A percentile compares a stretch with the other conserved stretches of the same genome.
Conservation (phyloP, 1,140 invertebrate genomes). For the Drosophila albomicans region DNA sequence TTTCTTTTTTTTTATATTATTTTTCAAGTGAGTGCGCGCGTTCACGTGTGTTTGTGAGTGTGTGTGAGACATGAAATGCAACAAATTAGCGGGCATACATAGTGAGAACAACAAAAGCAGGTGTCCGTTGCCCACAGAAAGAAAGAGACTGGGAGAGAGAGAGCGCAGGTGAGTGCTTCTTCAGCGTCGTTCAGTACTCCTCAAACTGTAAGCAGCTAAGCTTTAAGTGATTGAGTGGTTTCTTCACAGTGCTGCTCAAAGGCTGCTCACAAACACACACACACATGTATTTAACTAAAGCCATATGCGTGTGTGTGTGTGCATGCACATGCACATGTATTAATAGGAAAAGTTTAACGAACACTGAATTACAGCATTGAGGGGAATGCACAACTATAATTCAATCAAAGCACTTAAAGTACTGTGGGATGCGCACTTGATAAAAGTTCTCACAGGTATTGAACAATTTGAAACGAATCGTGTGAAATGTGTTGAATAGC, state of each 20-base stretch:
- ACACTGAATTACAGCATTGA: neutral
- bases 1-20: slow-evolving; percentile 11
- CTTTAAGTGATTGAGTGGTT: slow-evolving; percentile 10
- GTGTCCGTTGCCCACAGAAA: slow-evolving; percentile 31
- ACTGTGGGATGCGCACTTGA: slow-evolving; percentile 13
- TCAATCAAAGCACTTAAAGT: slow-evolving; percentile 19
- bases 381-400: slow-evolving; percentile 14
- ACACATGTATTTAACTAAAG: neutral
- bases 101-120: slow-evolving; percentile 31
- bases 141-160: slow-evolving; percentile 2
- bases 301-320: neutral
- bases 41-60: slow-evolving; percentile 5
- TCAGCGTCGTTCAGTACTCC: slow-evolving; percentile 20
- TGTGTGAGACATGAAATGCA: slow-evolving; percentile 28
- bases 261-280: neutral
- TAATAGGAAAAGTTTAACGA: slow-evolving; percentile 9
- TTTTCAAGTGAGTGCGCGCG: slow-evolving; percentile 6
- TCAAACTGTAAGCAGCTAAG: slow-evolving; percentile 41
- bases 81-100: slow-evolving; percentile 29
- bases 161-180: slow-evolving; percentile 25
- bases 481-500: neutral
- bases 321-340: neutral
- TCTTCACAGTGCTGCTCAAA: slow-evolving; percentile 10
- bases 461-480: neutral
- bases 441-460: slow-evolving; percentile 4